Conservation (phyloP, 2,888 invertebrate species). For the Lissocephala sabroskyi region DNA sequence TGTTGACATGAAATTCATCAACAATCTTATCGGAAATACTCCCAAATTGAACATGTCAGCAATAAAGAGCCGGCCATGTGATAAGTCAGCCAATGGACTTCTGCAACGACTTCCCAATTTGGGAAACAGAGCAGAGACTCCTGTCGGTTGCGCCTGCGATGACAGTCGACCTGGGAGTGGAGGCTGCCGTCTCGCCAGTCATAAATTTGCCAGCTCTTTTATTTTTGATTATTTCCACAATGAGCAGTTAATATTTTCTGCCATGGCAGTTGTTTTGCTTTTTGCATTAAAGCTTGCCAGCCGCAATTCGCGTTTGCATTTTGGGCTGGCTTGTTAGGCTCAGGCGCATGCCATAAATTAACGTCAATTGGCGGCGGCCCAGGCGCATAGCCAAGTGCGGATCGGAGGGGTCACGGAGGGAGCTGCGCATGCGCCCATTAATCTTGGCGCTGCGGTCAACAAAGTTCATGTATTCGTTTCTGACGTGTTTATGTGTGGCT, state of each 20-base stretch:
- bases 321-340: constrained; percentile 44
- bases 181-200: constrained; percentile 13
- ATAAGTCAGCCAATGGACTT: no score
- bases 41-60: constrained; percentile 63
- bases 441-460: constrained; percentile 52
- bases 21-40: constrained; percentile 41
- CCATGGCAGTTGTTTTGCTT: constrained; percentile 10
- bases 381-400: constrained; percentile 20
- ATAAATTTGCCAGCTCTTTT: constrained; percentile 47
- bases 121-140: no score
- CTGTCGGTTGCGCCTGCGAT: no score
- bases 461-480: constrained; percentile 62
- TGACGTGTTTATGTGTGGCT: constrained; percentile 45
- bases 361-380: constrained; percentile 51
- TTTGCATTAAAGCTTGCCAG: no score
- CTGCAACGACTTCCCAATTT: no score
- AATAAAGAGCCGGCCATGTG: constrained; percentile 32
- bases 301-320: constrained; percentile 23
- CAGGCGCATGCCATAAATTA: constrained; percentile 60
- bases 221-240: constrained; percentile 56
- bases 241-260: constrained; percentile 57
- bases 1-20: no score
- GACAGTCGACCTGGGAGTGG: constrained; percentile 22
- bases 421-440: constrained; percentile 64
- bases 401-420: no score